Percentiles rank a stretch among this genome's conserved stretches.
phyloP scores from a whole-genome alignment of 1,140 invertebrate species.

The Drosophila grimshawi region DNA sequence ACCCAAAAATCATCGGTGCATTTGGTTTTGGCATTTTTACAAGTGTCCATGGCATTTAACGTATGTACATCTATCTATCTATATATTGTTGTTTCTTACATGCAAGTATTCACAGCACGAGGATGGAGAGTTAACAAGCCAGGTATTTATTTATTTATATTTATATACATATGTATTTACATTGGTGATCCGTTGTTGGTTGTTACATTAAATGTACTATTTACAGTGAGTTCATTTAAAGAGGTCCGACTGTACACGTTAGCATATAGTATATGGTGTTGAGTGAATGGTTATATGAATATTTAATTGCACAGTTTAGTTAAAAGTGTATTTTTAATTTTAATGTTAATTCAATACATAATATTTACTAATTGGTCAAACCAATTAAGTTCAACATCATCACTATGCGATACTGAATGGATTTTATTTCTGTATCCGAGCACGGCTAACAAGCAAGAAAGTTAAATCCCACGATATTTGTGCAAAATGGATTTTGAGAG shows the following conservation, averaged over 20 bases:
- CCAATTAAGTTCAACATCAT: too few species aligned
- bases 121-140: constrained; percentile 33
- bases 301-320: too few species aligned
- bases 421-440: too few species aligned
- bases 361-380: too few species aligned
- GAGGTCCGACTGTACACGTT: background rate
- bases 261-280: background rate
- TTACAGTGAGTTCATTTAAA: constrained; percentile 22
- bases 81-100: background rate
- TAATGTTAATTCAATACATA: too few species aligned
- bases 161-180: background rate
- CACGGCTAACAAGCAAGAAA: too few species aligned
- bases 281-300: background rate
- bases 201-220: constrained; percentile 4
- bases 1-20: constrained; percentile 28
- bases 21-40: background rate
- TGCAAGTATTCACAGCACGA: constrained; percentile 8
- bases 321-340: too few species aligned
- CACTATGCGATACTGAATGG: too few species aligned
- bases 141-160: constrained; percentile 16
- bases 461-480: too few species aligned
- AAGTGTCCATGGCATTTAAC: background rate
- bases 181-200: background rate
- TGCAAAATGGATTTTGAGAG: background rate
- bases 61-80: background rate